These are phyloP conservation scores for Melopsittacus undulatus DNA, from an alignment of 2,797 vertebrate genomes.

Conservation along the genomic window DNA sequence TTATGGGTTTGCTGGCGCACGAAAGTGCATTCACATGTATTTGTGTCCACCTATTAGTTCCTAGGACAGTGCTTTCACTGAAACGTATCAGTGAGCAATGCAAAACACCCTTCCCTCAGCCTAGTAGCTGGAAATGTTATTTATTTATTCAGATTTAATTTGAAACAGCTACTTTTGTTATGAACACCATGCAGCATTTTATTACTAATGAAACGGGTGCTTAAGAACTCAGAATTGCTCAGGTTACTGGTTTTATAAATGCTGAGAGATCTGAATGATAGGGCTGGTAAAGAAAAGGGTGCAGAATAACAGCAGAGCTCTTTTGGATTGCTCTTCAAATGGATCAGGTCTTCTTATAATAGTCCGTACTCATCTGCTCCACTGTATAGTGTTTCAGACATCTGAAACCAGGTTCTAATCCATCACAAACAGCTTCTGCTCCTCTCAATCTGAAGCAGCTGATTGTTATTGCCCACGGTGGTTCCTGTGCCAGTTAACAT, in stretches of 20 bases:
- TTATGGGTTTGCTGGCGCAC: background rate
- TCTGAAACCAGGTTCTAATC: conserved; percentile 32
- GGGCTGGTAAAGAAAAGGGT: background rate
- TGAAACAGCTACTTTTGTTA: background rate
- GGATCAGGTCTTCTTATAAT: conserved; percentile 39
- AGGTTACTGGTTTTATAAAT: conserved; percentile 24
- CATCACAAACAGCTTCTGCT: background rate
- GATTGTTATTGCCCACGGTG: conserved; percentile 23
- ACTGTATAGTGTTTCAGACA: conserved; percentile 43
- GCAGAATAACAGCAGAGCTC: conserved; percentile 47
- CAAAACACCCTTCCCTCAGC: background rate
- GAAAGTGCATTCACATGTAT: fast-evolving
- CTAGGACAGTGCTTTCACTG: background rate
- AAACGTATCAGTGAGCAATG: background rate
- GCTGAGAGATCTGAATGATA: conserved; percentile 10
- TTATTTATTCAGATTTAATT: conserved; percentile 23
- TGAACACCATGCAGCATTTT: background rate
- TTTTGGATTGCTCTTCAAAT: background rate
- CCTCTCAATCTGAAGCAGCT: conserved; percentile 38
- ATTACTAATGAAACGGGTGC: conserved; percentile 50
- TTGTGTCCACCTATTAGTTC: background rate
- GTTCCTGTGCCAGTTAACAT: background rate
- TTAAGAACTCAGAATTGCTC: conserved; percentile 48
- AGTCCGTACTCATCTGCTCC: background rate
- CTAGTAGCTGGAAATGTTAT: background rate